Base-by-base conservation (phyloP, 1,140 invertebrate species). In the Pseudomyrmex cubaensis region DNA sequence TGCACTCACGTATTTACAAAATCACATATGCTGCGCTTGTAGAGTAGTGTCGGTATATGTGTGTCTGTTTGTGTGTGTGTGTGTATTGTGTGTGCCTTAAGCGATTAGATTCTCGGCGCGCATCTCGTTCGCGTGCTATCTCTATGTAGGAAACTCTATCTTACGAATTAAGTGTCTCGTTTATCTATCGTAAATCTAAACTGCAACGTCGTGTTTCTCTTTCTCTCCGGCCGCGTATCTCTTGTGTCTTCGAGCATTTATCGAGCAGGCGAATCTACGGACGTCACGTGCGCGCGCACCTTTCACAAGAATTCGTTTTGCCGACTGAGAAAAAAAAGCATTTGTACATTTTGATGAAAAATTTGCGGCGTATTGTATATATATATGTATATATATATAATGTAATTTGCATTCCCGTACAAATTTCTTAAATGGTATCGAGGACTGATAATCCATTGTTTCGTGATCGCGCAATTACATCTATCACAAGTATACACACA, bases 141-240 rank as follows among this genome's bases (percentile, higher is more conserved):
- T 88, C 75, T 88, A 85, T 87, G 69, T 85, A 88, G 64, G 85
- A 88, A 87, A 88, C 50, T 59, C 86, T 87, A 88, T 69, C 78
- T 85, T 88, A 85, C 67, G 75, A 82, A 87, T 85, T 67, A 82
- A 87, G 75, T 82, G 75, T 85, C 48, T 66, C 35, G 75, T 73
- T 84, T 82, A 72, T 61, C 83, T 85, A 76, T 64, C 50, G 61
- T 59, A 82, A 75, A 67, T 76, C 76, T 85, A 88, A 44, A 84
- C 73, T 67, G 64, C 84, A 88, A 83, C 75, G 85, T 64, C 59
- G 72, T 57, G 59, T 74, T 59, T 82, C 70, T 83, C 35, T 35
- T 35, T 35, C 35, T 35, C 66, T 72, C 57, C 56, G 66, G 13
- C 52, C 54, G 44, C 35, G 80, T 63, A 63, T 76, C 25, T 61